Evolutionary conservation across 2,888 invertebrate genomes (phyloP).

Genomic region (Enchytraeus crypticus): DNA sequence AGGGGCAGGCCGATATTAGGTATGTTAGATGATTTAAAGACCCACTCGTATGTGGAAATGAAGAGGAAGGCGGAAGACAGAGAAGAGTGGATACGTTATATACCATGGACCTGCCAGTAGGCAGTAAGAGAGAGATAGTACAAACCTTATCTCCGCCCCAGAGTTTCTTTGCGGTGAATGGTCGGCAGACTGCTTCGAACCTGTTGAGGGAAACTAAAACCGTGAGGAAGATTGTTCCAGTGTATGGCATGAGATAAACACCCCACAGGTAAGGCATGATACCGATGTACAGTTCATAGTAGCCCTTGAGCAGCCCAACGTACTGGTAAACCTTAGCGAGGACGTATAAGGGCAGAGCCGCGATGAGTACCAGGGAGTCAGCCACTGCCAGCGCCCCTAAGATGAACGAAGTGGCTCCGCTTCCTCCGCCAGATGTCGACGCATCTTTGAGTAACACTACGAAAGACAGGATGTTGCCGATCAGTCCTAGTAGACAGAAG

Average conservation of each 20-base stretch:
- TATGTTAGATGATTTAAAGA: too few relatives aligned
- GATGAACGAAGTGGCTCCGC: conserved; percentile 21
- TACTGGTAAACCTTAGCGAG: conserved; percentile 18
- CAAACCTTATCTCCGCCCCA: conserved; percentile 5
- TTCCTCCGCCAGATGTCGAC: background rate
- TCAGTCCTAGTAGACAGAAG: conserved; percentile 24
- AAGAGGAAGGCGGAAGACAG: too few relatives aligned
- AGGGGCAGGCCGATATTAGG: too few relatives aligned
- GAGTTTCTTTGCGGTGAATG: conserved; percentile 20
- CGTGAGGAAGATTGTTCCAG: conserved; percentile 27
- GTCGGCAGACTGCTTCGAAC: conserved; percentile 29
- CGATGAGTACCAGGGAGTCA: conserved; percentile 25
- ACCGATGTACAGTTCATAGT: conserved; percentile 19
- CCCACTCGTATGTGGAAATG: too few relatives aligned
- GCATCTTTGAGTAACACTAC: conserved; percentile 22
- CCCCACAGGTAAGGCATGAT: conserved; percentile 28
- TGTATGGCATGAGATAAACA: conserved; percentile 26
- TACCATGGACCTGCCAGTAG: too few relatives aligned
- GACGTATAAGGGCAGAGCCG: conserved; percentile 23
- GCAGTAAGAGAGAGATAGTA: too few relatives aligned
- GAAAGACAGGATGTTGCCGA: conserved; percentile 28
- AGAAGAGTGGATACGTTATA: too few relatives aligned
- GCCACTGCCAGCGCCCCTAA: conserved; percentile 29
- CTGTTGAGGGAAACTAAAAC: conserved; percentile 27
- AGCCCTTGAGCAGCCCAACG: conserved; percentile 7